A percentile compares a stretch with the other conserved stretches of the same genome.
These are phyloP conservation scores for Chloropsis hardwickii DNA, from an alignment of 2,113 vertebrate species.

Conservation along the genomic window DNA sequence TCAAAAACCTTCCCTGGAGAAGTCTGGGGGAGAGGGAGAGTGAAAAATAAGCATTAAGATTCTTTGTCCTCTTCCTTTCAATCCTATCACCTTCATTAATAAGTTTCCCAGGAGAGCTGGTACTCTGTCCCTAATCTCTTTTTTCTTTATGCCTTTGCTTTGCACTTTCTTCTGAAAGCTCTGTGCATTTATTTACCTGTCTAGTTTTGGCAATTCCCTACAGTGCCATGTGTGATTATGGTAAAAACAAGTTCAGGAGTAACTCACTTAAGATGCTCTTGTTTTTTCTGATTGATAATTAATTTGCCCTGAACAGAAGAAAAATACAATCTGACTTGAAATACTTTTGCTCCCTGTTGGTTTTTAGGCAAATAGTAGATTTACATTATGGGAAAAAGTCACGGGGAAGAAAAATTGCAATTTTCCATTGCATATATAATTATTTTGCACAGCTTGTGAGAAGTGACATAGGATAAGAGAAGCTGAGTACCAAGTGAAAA, in stretches of 20 bases:
- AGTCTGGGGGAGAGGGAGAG: not conserved
- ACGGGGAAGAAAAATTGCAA: not conserved
- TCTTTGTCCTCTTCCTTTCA: not conserved
- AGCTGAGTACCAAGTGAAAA: not conserved
- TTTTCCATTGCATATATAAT: not conserved
- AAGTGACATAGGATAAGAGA: not conserved
- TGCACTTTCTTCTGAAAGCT: not conserved
- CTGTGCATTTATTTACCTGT: not conserved
- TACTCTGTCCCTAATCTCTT: not conserved
- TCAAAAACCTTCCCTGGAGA: not conserved
- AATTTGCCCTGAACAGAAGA: not conserved
- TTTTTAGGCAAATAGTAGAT: not conserved
- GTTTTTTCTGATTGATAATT: not conserved
- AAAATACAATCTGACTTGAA: not conserved
- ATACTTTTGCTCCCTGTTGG: not conserved
- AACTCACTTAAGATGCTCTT: not conserved
- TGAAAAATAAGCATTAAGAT: not conserved
- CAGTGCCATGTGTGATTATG: not conserved
- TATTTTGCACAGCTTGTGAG: not conserved
- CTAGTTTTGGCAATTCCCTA: not conserved
- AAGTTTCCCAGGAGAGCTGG: not conserved
- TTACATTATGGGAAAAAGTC: not conserved
- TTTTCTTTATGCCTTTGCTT: not conserved
- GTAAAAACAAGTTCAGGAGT: not conserved
- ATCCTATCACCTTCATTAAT: not conserved